A percentile compares a stretch with the other conserved stretches of the same genome.
These are phyloP conservation scores for Neosilurus hyrtlii DNA, from an alignment of 2,797 vertebrate genomes.

Conservation along the genomic window DNA sequence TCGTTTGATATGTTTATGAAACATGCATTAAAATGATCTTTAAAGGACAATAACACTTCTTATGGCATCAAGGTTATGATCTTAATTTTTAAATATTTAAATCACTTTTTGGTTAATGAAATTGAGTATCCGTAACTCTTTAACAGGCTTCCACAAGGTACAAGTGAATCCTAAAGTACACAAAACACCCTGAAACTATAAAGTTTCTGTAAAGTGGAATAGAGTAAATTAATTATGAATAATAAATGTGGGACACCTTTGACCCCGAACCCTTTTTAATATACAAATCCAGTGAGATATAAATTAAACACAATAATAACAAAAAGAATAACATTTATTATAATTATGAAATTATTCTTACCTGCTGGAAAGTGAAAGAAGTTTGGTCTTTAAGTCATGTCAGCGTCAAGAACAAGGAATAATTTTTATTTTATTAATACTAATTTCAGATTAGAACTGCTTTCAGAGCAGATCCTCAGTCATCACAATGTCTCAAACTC, in stretches of 20 bases:
- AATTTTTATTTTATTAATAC: not conserved
- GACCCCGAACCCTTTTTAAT: not conserved
- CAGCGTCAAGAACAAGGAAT: not conserved
- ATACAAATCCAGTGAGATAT: not conserved
- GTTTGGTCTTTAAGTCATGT: not conserved
- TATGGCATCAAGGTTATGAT: too few relatives aligned
- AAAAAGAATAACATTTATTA: not conserved
- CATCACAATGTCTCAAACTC: constrained; percentile 1
- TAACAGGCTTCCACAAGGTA: too few relatives aligned
- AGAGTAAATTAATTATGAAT: not conserved
- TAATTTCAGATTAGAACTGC: not conserved
- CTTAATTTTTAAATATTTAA: too few relatives aligned
- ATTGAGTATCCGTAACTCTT: too few relatives aligned
- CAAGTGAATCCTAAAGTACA: not conserved
- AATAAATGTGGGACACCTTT: not conserved
- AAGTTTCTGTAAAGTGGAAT: not conserved
- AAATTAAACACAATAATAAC: not conserved
- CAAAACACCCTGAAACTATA: not conserved
- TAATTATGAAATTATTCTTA: not conserved
- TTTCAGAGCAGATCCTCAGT: not conserved
- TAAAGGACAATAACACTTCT: too few relatives aligned
- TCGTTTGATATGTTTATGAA: too few relatives aligned
- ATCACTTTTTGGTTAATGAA: too few relatives aligned
- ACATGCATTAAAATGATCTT: too few relatives aligned
- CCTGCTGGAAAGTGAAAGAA: not conserved